Percentiles rank a stretch among this genome's conserved stretches.
These are phyloP conservation scores for Oreochromis mossambicus DNA, from an alignment of 2,797 vertebrate genomes.

Conservation along the genomic window DNA sequence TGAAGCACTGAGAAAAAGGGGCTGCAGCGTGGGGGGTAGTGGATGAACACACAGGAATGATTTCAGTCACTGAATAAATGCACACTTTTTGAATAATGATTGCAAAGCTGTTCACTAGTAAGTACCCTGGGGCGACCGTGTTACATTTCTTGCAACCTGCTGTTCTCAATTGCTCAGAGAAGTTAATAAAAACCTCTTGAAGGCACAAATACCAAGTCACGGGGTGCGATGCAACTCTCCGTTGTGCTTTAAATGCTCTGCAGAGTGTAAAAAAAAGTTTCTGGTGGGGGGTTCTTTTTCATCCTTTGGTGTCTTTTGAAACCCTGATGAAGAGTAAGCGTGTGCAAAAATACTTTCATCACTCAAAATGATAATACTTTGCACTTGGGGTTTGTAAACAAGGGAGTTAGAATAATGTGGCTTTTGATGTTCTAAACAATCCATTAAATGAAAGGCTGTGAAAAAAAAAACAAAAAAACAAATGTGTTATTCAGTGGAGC, in stretches of 20 bases:
- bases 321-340: conserved; percentile 15
- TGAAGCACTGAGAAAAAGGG: conserved; percentile 15
- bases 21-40: neutral
- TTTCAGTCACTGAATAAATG: neutral
- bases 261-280: neutral
- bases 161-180: neutral
- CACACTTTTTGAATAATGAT: neutral
- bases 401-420: conserved; percentile 46
- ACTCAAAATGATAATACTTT: conserved; percentile 51
- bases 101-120: neutral
- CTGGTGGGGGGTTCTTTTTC: neutral
- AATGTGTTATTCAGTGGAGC: conserved; percentile 32
- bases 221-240: neutral
- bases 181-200: neutral
- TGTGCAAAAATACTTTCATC: conserved; percentile 60
- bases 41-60: neutral
- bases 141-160: neutral
- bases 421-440: conserved; percentile 71
- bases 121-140: neutral
- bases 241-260: conserved; percentile 2
- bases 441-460: conserved; percentile 58
- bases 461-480: fast-evolving
- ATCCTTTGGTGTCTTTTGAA: conserved; percentile 53
- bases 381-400: conserved; percentile 31
- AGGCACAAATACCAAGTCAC: neutral